phyloP scores from a whole-genome alignment of 2,888 invertebrate species.

The Meiosimyza platycephala region DNA sequence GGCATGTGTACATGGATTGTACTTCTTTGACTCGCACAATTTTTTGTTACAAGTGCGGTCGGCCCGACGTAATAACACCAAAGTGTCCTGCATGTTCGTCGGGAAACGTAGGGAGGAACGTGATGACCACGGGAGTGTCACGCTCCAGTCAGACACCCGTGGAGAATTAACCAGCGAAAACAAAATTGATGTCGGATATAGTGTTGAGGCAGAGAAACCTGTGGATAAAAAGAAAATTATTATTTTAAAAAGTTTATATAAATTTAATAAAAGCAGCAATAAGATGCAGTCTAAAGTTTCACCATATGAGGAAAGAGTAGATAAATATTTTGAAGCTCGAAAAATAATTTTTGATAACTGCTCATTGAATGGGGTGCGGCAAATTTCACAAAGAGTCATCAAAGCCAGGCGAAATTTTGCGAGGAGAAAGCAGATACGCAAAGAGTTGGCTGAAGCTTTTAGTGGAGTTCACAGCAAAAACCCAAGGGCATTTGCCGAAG shows the following conservation, averaged over 20 bases:
- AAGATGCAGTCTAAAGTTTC: too few species aligned
- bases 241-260: not conserved
- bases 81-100: not conserved
- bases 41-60: conserved; percentile 26
- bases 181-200: not conserved
- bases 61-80: not conserved
- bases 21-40: conserved; percentile 7
- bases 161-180: not conserved
- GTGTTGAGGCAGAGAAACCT: too few species aligned
- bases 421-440: not conserved
- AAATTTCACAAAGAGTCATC: not conserved
- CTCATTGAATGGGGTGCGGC: not conserved
- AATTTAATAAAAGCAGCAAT: not conserved
- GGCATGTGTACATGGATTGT: conserved; percentile 32
- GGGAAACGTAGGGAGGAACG: conserved; percentile 5
- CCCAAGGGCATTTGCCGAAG: conserved; percentile 4
- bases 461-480: not conserved
- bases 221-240: too few species aligned
- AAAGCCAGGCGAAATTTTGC: not conserved
- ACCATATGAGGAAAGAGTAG: too few species aligned
- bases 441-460: not conserved
- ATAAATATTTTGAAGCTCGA: too few species aligned
- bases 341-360: too few species aligned
- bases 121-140: not conserved
- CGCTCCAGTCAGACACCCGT: not conserved